phyloP scores from a whole-genome alignment of 2,113 vertebrate genomes.

The Baryphthengus martii region DNA sequence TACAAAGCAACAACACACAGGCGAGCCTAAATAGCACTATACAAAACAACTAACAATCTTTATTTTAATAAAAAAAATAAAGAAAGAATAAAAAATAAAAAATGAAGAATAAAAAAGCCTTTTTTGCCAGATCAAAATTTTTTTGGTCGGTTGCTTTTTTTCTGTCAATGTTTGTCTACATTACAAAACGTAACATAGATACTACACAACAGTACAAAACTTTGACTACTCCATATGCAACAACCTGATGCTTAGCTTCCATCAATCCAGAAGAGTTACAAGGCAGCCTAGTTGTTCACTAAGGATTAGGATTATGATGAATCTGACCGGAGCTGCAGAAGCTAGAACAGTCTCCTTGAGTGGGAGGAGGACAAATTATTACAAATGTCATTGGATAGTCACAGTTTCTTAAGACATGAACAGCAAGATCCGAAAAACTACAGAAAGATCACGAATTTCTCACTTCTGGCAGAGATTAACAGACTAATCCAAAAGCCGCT shows the following conservation, averaged over 20 bases:
- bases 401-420: background rate
- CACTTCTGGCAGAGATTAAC: background rate
- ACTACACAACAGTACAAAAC: background rate
- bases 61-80: background rate
- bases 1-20: background rate
- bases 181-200: background rate
- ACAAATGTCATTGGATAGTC: background rate
- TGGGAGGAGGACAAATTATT: background rate
- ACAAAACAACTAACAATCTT: background rate
- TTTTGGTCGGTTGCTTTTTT: background rate
- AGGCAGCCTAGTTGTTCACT: background rate
- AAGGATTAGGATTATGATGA: background rate
- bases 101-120: too few species aligned
- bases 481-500: background rate
- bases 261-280: background rate
- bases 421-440: background rate
- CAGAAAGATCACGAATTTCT: background rate
- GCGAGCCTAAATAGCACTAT: background rate
- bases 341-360: background rate
- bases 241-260: background rate
- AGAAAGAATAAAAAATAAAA: background rate
- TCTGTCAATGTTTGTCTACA: background rate
- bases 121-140: background rate
- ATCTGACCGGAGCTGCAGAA: background rate
- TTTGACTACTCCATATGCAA: background rate